Conservation (phyloP, 2,797 vertebrate genomes). For the Parotocinclus haroldoi region DNA sequence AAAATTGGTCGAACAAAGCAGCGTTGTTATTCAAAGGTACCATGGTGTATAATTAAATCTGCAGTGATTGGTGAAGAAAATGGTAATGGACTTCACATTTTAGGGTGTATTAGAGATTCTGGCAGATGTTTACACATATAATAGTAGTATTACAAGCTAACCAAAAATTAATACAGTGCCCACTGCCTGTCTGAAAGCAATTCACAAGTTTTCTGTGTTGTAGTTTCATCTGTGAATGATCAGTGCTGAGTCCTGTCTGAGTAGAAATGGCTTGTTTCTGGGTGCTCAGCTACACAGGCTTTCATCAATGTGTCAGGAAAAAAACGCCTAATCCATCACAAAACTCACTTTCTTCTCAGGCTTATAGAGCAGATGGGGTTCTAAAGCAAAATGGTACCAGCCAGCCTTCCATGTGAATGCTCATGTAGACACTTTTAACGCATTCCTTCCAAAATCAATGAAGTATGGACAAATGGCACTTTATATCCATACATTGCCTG, state of each 20-base stretch:
- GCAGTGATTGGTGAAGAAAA: too few relatives aligned
- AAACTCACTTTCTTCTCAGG: constrained; percentile 36
- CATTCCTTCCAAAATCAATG: constrained; percentile 16
- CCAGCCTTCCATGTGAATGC: constrained; percentile 30
- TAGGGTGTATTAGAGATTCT: too few relatives aligned
- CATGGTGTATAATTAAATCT: too few relatives aligned
- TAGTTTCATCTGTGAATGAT: constrained; percentile 35
- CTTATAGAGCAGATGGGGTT: constrained; percentile 38
- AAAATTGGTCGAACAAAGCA: too few relatives aligned
- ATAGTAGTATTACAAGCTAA: constrained; percentile 19
- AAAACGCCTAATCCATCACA: constrained; percentile 43
- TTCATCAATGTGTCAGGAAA: constrained; percentile 40
- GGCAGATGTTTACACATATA: too few relatives aligned
- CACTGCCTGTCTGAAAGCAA: neutral
- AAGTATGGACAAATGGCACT: neutral
- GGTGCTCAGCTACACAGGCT: constrained; percentile 34
- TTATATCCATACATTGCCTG: neutral
- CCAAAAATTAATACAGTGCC: constrained; percentile 14
- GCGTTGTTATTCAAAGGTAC: too few relatives aligned
- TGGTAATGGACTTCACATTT: too few relatives aligned
- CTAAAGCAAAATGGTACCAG: constrained; percentile 36
- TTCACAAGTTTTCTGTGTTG: constrained; percentile 12
- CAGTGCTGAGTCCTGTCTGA: constrained; percentile 32
- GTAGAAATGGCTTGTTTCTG: constrained; percentile 21
- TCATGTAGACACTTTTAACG: constrained; percentile 19